phyloP scores from a whole-genome alignment of 2,113 vertebrate species.

The Gnathonemus longibarbis region DNA sequence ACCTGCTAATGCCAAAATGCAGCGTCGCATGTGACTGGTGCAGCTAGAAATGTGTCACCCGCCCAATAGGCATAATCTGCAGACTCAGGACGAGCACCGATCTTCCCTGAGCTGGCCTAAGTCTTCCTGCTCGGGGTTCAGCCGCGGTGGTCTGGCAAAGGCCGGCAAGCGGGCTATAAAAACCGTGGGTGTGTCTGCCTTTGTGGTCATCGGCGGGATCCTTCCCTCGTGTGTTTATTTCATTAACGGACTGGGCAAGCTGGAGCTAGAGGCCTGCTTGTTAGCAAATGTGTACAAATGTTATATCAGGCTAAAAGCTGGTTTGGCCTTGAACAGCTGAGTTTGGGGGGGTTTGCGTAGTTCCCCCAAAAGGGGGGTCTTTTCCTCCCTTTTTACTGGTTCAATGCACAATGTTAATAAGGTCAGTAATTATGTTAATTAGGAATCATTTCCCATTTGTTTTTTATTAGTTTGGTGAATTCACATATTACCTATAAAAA shows the following conservation, averaged over 20 bases:
- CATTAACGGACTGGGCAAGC: background rate
- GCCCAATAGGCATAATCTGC: background rate
- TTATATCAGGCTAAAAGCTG: background rate
- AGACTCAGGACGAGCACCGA: background rate
- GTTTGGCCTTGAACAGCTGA: background rate
- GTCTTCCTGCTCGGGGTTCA: background rate
- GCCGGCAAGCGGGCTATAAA: background rate
- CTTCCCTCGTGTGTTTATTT: background rate
- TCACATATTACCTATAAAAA: slow-evolving; percentile 26
- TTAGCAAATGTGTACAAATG: background rate
- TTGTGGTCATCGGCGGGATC: background rate
- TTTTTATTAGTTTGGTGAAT: slow-evolving; percentile 37
- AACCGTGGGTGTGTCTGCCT: background rate
- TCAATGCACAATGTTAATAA: slow-evolving; percentile 50
- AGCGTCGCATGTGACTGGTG: background rate
- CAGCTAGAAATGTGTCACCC: background rate
- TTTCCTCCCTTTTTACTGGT: slow-evolving; percentile 26
- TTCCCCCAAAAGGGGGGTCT: background rate
- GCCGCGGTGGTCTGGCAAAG: background rate
- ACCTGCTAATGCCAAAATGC: background rate
- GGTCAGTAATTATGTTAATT: slow-evolving; percentile 51
- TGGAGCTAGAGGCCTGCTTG: background rate
- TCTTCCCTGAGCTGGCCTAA: background rate
- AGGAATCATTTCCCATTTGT: slow-evolving; percentile 32
- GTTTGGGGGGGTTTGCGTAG: background rate